A percentile compares a stretch with the other conserved stretches of the same genome.
phyloP scores from a whole-genome alignment of 2,113 vertebrate species.

The Labrus mixtus region DNA sequence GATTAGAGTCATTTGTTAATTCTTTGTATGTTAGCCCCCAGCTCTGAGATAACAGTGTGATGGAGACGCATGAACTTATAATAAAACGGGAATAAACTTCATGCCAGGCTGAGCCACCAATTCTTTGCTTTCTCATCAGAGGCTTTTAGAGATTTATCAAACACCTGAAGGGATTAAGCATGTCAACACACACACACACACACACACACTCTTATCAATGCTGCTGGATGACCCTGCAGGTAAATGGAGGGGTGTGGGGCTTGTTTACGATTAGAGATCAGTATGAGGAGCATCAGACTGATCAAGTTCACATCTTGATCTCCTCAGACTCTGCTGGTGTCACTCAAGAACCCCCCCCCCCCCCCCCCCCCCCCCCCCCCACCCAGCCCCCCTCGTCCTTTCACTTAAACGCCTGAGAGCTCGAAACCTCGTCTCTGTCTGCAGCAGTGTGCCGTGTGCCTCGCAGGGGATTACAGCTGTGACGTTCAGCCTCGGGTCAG shows the following conservation, averaged over 20 bases:
- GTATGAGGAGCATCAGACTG: constrained; percentile 32
- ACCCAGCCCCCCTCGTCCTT: constrained; percentile 22
- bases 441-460: not conserved
- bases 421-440: not conserved
- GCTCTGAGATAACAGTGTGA: not conserved
- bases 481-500: not conserved
- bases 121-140: constrained; percentile 17
- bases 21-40: not conserved
- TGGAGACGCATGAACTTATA: constrained; percentile 7
- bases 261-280: constrained; percentile 30
- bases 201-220: not conserved
- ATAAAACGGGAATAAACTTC: constrained; percentile 20
- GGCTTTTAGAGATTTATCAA: constrained; percentile 12
- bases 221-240: constrained; percentile 21
- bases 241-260: not conserved
- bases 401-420: constrained; percentile 19
- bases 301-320: constrained; percentile 24
- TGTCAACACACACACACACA: constrained; percentile 15
- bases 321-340: constrained; percentile 12
- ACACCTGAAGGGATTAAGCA: constrained; percentile 17
- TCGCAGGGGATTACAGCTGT: not conserved
- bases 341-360: constrained; percentile 30
- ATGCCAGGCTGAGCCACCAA: constrained; percentile 8
- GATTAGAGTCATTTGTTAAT: not conserved
- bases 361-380: too few relatives aligned